Evolutionary conservation across 2,888 invertebrate genomes (phyloP), one percentile per base, ranked within the genome.

Genomic region (Apamea sordens): DNA sequence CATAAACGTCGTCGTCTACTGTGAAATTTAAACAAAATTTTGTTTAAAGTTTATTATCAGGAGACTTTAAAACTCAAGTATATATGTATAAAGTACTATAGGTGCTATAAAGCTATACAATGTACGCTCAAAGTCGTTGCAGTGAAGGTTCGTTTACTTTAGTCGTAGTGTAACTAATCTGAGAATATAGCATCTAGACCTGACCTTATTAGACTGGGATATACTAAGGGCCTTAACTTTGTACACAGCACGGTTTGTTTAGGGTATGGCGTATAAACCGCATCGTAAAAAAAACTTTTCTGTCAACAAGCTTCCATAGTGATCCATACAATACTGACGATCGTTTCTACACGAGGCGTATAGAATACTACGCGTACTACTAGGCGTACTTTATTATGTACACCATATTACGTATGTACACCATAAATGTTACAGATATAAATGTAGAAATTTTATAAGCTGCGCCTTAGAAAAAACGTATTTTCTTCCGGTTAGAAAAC

Each of bases 1-100:
- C 89, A 88, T 90, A 91, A 92, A 91, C 86, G 88, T 80, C 79
- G 86, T 76, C 86, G 83, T 88, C 84, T 82, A 83, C 84, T 86
- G 80, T 85, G 83, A 90, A 86, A 84, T 90, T 91, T 86, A 87
- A 90, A 90, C 84, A 88, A 90, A 89, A 88, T 88, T 90, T 88
- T 82, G 82, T 75, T 89, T 86, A 80, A 87, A 87, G 74, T 89
- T 91, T 89, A 90, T 82, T 86, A 79, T 83, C 82, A 28, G 44
- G 83, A 76, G 82, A 85, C 77, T 88, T 87, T 83, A 65, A 83
- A 85, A 81, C 65, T 79, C n/a, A 71, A 86, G 72, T 80, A 69
- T 59, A 59, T 41, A 41, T 41, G 7, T 32, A 81, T 84, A 73
- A 80, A 71, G 61, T 64, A 75, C 15, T 77, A 69, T 67, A 65